Evolutionary conservation across 2,888 invertebrate species (phyloP), one percentile per base, ranked within the genome.

Genomic region (Ophonus ardosiacus): DNA sequence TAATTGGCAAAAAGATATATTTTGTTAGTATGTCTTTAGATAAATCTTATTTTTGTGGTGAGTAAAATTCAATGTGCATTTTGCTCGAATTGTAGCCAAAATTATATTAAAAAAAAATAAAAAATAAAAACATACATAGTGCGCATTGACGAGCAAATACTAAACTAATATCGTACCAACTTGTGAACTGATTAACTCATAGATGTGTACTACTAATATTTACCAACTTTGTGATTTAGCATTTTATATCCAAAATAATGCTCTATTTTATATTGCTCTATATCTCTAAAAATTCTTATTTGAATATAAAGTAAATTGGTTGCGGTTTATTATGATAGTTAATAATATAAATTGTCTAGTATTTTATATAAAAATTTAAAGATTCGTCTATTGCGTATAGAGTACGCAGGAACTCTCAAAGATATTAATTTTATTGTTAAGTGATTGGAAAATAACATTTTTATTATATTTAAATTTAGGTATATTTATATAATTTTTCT

Each of bases 271-370:
- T 84, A 84, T 84, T 84, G 68, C 84, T 84, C 84, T 84, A 79
- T 80, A 84, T 84, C 79, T 79, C 84, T 79, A 40, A 84, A 79
- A 84, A 74, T 24, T 84, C 84, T 84, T 57, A 84, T 84, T 84
- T 79, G 84, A 80, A 84, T 87, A 86, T 87, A 87, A 87, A 86
- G 87, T 87, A 84, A 85, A 86, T 87, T 86, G 89, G 88, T 89
- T 88, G 89, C 88, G 88, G 89, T 88, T 87, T 87, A 87, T 88
- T 88, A 84, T 38, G 65, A 80, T 84, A 79, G 79, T 84, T 84
- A 78, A 74, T 83, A 83, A 83, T 76, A 84, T 83, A 84, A 84
- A 84, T 84, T 80, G 79, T 84, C 80, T 84, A 84, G 84, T 84
- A 84, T 84, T 84, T 84, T 84, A 84, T 84, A 84, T 79, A 84